Percentiles rank a stretch among this genome's conserved stretches.
phyloP scores from a whole-genome alignment of 2,888 invertebrate genomes.

The Eledona agricola region DNA sequence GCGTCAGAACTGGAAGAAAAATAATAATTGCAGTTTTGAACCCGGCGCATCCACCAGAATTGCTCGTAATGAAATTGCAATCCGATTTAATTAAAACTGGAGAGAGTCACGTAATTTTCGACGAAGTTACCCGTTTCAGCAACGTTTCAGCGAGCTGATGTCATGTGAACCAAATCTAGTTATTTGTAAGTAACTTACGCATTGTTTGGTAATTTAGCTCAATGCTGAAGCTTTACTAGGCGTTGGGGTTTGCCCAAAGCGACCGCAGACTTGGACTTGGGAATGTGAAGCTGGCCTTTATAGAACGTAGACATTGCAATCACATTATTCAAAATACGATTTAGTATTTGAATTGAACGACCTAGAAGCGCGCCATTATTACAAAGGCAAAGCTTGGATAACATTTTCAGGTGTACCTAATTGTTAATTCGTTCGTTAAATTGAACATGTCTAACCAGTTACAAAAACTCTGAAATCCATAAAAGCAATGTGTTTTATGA shows the following conservation, averaged over 20 bases:
- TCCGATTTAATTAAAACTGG: slow-evolving; percentile 30
- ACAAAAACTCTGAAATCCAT: too few relatives aligned
- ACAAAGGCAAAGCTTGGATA: too few relatives aligned
- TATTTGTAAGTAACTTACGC: slow-evolving; percentile 46
- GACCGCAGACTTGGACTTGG: slow-evolving; percentile 47
- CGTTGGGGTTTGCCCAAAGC: slow-evolving; percentile 39
- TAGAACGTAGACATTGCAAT: slow-evolving; percentile 46
- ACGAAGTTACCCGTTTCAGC: slow-evolving; percentile 29
- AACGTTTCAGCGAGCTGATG: slow-evolving; percentile 30
- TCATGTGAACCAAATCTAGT: slow-evolving; percentile 43
- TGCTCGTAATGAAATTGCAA: slow-evolving; percentile 27
- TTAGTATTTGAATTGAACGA: too few relatives aligned
- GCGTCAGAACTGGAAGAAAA: slow-evolving; percentile 1
- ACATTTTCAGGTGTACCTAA: too few relatives aligned
- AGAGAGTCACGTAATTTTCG: slow-evolving; percentile 29
- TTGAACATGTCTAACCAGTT: too few relatives aligned
- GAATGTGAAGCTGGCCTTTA: slow-evolving; percentile 35
- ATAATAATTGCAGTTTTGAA: slow-evolving; percentile 4
- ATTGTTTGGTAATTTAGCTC: slow-evolving; percentile 48
- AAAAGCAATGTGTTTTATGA: too few relatives aligned
- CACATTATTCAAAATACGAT: too few relatives aligned
- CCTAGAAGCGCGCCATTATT: too few relatives aligned
- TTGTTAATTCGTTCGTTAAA: too few relatives aligned
- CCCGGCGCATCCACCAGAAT: slow-evolving; percentile 11
- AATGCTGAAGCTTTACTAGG: slow-evolving; percentile 38